phyloP scores from a whole-genome alignment of 2,888 invertebrate genomes.

The Sisyra nigra region DNA sequence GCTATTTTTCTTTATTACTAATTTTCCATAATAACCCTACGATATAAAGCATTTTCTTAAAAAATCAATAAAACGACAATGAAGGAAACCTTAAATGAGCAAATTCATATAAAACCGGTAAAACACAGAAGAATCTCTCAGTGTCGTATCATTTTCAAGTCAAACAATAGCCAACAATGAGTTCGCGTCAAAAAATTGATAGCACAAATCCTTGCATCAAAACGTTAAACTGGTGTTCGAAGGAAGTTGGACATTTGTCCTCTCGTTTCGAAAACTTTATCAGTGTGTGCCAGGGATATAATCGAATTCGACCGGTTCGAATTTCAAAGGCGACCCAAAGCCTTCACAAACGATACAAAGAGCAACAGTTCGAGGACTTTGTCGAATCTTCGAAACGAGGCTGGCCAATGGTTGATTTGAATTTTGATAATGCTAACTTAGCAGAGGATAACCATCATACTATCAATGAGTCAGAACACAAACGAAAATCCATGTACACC shows the following conservation, averaged over 20 bases:
- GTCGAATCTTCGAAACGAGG: constrained; percentile 1
- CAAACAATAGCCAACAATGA: no score
- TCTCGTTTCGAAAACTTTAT: background rate
- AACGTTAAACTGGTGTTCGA: constrained; percentile 4
- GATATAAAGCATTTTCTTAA: no score
- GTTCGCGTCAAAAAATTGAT: no score
- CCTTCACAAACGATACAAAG: constrained; percentile 4
- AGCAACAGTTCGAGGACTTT: constrained; percentile 3
- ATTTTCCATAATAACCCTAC: no score
- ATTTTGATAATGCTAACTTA: background rate
- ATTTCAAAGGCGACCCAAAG: constrained; percentile 11
- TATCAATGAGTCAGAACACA: background rate
- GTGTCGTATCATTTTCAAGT: no score
- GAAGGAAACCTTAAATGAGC: no score
- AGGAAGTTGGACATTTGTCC: background rate
- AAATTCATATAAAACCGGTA: no score
- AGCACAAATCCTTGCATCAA: background rate
- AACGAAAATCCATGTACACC: background rate
- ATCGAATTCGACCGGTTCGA: constrained; percentile 11
- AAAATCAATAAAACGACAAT: no score
- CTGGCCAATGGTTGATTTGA: background rate
- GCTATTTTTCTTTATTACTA: no score
- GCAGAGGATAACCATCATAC: background rate
- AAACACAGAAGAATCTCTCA: no score
- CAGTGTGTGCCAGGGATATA: constrained; percentile 11